A percentile compares a stretch with the other conserved stretches of the same genome.
Evolutionary conservation across 2,113 vertebrate genomes (phyloP).

Genomic region (Crotalus horridus): DNA sequence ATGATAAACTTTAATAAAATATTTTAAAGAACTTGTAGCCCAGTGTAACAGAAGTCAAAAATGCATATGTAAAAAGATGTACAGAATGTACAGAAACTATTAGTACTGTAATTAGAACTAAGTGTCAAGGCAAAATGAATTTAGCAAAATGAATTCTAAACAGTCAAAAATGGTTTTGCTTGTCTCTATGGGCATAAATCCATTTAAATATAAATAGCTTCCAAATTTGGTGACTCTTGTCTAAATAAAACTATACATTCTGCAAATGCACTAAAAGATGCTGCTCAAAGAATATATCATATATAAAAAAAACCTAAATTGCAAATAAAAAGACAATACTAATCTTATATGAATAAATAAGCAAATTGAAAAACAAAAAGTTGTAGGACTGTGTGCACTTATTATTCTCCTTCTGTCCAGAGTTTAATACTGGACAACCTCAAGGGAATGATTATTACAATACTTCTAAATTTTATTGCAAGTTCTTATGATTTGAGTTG

Average conservation of each 20-base stretch:
- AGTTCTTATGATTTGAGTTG: background rate
- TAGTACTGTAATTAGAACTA: background rate
- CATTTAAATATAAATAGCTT: background rate
- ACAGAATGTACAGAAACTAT: background rate
- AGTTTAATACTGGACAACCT: background rate
- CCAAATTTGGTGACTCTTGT: background rate
- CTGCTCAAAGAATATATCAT: background rate
- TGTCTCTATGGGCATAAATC: background rate
- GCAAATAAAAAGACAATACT: background rate
- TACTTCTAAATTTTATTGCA: background rate
- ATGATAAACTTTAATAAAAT: background rate
- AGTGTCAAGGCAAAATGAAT: background rate
- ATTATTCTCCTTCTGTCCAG: background rate
- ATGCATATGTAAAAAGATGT: background rate
- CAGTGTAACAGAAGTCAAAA: background rate
- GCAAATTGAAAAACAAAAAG: background rate
- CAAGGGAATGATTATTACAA: background rate
- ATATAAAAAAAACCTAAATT: background rate
- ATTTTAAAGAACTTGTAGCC: background rate
- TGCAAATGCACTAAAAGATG: background rate
- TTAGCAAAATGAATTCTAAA: background rate
- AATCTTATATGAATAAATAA: background rate
- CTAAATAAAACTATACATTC: background rate
- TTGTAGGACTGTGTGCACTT: background rate
- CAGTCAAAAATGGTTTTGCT: background rate